Percentiles rank a stretch among this genome's conserved stretches.
phyloP scores from a whole-genome alignment of 2,888 invertebrate genomes.

The Drosophila picticornis region DNA sequence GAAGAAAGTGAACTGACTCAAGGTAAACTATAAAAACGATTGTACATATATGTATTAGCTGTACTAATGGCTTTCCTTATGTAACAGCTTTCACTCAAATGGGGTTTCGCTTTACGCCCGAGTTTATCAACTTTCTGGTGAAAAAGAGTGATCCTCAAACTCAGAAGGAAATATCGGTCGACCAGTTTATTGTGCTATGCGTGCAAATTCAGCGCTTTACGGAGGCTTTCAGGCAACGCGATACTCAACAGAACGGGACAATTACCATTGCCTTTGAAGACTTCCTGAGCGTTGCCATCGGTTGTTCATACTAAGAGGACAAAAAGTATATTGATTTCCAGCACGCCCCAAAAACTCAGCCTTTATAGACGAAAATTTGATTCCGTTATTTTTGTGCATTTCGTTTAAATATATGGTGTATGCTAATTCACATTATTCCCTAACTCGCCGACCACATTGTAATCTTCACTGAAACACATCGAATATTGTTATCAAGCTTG shows the following conservation, averaged over 20 bases:
- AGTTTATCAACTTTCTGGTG: conserved; percentile 90
- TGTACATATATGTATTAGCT: background rate
- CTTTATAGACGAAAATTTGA: conserved; percentile 43
- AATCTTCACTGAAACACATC: conserved; percentile 56
- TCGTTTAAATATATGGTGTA: conserved; percentile 45
- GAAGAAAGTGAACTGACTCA: conserved; percentile 91
- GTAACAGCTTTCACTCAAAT: conserved; percentile 92
- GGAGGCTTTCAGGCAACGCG: conserved; percentile 93
- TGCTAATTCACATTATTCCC: conserved; percentile 29
- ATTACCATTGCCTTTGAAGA: conserved; percentile 96
- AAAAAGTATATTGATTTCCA: background rate
- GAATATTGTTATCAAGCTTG: conserved; percentile 57
- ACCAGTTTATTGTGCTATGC: conserved; percentile 95
- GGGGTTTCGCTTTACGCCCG: conserved; percentile 94
- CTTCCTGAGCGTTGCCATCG: conserved; percentile 93
- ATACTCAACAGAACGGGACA: conserved; percentile 91
- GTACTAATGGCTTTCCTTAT: background rate
- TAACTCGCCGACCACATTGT: conserved; percentile 47
- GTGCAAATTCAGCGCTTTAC: conserved; percentile 95
- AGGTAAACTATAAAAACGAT: conserved; percentile 86
- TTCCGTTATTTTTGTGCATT: conserved; percentile 62
- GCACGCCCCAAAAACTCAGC: conserved; percentile 27
- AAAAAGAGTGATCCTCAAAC: conserved; percentile 89
- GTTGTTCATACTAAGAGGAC: conserved; percentile 86
- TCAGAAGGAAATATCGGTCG: conserved; percentile 90